Base-by-base conservation (phyloP, 2,797 vertebrate genomes). In the Sebastes matsubarae region DNA sequence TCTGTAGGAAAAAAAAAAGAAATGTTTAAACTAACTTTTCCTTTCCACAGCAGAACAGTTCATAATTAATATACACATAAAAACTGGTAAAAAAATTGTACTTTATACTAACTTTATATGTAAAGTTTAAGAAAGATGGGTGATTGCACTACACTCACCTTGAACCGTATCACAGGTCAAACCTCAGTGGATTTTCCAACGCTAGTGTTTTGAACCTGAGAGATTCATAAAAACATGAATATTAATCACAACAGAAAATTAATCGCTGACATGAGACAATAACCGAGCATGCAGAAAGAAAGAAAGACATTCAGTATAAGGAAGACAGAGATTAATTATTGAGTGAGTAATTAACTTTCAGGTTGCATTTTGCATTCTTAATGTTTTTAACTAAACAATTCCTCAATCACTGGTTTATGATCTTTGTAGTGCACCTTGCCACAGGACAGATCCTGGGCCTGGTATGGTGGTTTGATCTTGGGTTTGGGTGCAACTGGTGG, bases 101-200 rank as follows among this genome's bases (percentile, higher is more conserved):
- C 67, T 57, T 5, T 16, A 20, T 65, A 10, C 16, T 20, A 9
- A 50, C 46, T 50, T 50, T 50, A 50, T 50, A 50, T 50, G 0
- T 50, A 20, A 32, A 32, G 3, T 29, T 38, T 11, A 8, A 52
- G 36, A 69, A 12, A 60, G 24, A 36, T 14, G 10, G 16, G 9
- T 67, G 2, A 38, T 29, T 30, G 18, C 12, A 20, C 6, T 20
- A 6, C 57, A 76, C 85, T 84, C 74, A 91, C 86, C 72, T 71
- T 57, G n/a, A 60, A 71, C 14, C 4, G 2, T 52, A 58, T 87
- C 38, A 77, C 18, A 60, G 6, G 18, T 95, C 89, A 96, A 71
- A 96, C 95, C 75, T 96, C 96, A 57, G 95, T 96, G 77, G 95
- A 95, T 79, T 93, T 96, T 79, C 88, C 92, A 46, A 78, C 79